Conservation (phyloP, 2,113 vertebrate species). For the Grantiella picta region DNA sequence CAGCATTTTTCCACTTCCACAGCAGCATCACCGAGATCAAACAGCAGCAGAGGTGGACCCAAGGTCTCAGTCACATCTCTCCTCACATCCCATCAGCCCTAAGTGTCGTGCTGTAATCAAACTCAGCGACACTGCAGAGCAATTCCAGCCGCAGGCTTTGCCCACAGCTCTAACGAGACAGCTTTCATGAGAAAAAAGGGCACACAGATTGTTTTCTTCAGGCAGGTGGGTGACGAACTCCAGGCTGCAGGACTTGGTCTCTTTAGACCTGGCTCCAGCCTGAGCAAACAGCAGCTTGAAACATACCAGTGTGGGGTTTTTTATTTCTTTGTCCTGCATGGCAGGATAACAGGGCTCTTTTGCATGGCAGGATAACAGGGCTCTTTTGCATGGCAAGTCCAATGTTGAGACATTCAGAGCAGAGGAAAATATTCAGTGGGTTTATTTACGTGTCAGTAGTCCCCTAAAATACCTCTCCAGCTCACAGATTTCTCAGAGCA, state of each 20-base stretch:
- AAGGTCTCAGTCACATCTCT: background rate
- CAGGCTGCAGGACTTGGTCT: background rate
- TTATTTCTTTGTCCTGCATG: background rate
- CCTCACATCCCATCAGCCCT: background rate
- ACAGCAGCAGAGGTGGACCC: background rate
- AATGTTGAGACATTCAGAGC: background rate
- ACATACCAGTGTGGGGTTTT: accelerated
- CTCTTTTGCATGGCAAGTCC: background rate
- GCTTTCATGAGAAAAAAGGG: background rate
- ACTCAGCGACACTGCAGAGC: background rate
- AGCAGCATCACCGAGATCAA: background rate
- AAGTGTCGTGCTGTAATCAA: background rate
- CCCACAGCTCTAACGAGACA: background rate
- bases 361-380: background rate
- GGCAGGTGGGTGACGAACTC: background rate
- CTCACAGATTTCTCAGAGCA: background rate
- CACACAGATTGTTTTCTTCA: background rate
- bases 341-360: background rate
- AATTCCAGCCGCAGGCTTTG: background rate
- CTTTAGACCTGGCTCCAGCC: background rate
- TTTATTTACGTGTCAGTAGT: background rate
- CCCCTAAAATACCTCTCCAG: background rate
- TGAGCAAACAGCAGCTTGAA: background rate
- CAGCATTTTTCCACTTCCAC: background rate
- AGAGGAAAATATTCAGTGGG: background rate